Conservation (phyloP, 2,113 vertebrate species). For the Halcyon senegalensis region DNA sequence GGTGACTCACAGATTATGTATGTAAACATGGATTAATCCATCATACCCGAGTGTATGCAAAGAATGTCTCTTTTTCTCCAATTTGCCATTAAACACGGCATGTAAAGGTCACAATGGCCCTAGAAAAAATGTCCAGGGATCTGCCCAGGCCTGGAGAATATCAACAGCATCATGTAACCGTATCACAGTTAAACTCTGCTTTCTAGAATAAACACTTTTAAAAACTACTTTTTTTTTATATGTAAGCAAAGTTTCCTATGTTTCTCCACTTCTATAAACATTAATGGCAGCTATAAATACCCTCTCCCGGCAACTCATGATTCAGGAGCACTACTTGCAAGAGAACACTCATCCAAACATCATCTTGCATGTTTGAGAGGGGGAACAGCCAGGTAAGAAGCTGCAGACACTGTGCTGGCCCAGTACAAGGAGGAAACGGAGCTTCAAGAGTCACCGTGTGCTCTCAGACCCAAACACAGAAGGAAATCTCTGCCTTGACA, state of each 20-base stretch:
- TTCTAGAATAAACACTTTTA: constrained; percentile 39
- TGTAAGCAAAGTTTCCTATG: constrained; percentile 38
- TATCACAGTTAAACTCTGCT: not conserved
- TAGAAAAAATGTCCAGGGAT: not conserved
- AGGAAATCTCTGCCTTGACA: not conserved
- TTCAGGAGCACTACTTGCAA: not conserved
- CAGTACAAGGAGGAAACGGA: not conserved
- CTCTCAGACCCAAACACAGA: not conserved
- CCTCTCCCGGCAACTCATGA: not conserved
- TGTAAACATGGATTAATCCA: constrained; percentile 28
- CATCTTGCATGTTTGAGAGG: not conserved
- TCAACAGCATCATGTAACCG: constrained; percentile 6
- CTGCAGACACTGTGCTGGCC: not conserved
- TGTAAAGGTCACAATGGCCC: constrained; percentile 28
- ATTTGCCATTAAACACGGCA: not conserved
- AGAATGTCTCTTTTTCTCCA: not conserved
- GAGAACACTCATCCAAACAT: not conserved
- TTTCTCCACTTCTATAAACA: constrained; percentile 47
- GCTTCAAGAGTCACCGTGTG: not conserved
- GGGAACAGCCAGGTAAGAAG: not conserved
- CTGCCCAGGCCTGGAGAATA: not conserved
- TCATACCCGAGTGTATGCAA: not conserved
- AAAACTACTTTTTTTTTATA: not conserved
- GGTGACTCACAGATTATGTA: not conserved
- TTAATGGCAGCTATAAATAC: not conserved